phyloP scores from a whole-genome alignment of 2,113 vertebrate genomes.

The Diphyllodes magnificus region DNA sequence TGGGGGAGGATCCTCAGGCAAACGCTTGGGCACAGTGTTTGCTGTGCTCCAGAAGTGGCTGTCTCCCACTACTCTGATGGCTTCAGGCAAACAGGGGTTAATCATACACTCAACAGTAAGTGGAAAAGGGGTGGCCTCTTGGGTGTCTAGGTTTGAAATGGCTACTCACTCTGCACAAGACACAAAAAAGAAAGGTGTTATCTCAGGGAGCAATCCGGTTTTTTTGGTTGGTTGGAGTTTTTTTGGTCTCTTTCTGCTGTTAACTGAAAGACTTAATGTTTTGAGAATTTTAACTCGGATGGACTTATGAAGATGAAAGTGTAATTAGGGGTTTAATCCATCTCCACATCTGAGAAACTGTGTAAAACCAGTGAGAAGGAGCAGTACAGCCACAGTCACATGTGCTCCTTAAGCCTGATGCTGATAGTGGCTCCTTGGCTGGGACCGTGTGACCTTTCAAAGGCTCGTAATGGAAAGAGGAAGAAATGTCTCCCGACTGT shows the following conservation, averaged over 20 bases:
- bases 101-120: neutral
- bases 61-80: neutral
- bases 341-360: neutral
- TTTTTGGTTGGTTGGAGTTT: neutral
- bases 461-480: neutral
- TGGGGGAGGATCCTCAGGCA: neutral
- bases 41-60: neutral
- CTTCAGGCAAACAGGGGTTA: neutral
- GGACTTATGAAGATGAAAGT: neutral
- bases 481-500: neutral
- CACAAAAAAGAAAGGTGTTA: neutral
- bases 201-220: fast-evolving
- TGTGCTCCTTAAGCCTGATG: neutral
- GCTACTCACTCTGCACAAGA: neutral
- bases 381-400: neutral
- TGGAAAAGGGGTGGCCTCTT: neutral
- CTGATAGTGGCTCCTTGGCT: neutral
- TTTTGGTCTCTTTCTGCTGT: neutral
- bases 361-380: neutral
- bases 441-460: neutral
- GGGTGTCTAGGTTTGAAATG: neutral
- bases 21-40: neutral
- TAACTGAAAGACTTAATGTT: neutral
- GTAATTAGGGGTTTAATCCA: neutral
- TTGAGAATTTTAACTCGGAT: neutral